These are phyloP conservation scores for Tenebrio molitor DNA, from an alignment of 1,140 invertebrate species.

Conservation along the genomic window DNA sequence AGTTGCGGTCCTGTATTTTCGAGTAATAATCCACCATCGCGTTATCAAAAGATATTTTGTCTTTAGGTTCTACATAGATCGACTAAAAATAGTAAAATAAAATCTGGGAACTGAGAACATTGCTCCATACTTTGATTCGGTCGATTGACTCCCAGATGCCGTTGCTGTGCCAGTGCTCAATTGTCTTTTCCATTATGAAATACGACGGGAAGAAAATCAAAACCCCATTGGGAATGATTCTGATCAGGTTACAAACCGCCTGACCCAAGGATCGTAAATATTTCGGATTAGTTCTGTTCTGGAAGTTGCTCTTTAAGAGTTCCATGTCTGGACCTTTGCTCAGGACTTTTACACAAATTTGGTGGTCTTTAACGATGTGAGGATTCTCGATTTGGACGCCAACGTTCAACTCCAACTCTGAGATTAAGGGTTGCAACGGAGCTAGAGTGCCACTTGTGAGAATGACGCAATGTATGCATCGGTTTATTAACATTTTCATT, in stretches of 20 bases:
- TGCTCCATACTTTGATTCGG: conserved; percentile 73
- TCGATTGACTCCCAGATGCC: conserved; percentile 87
- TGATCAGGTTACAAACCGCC: conserved; percentile 84
- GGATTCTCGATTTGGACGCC: conserved; percentile 89
- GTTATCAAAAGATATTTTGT: conserved; percentile 84
- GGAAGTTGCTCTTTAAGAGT: conserved; percentile 87
- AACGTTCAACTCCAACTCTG: conserved; percentile 88
- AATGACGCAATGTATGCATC: conserved; percentile 88
- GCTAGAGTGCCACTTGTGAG: conserved; percentile 97
- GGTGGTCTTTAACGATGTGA: conserved; percentile 89
- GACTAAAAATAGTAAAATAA: conserved; percentile 66
- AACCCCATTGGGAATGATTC: conserved; percentile 93
- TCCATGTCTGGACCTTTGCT: conserved; percentile 87
- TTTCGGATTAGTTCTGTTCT: conserved; percentile 86
- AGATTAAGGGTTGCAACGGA: conserved; percentile 89
- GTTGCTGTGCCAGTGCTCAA: conserved; percentile 84
- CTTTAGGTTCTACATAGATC: conserved; percentile 89
- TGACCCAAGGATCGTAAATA: conserved; percentile 88
- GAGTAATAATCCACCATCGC: conserved; percentile 90
- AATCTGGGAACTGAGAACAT: background rate
- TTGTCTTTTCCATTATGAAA: conserved; percentile 87
- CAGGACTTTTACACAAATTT: conserved; percentile 89
- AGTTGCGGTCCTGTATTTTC: conserved; percentile 79
- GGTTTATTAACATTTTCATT: conserved; percentile 85
- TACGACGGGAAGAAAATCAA: conserved; percentile 99